These are phyloP conservation scores for Aethes cnicana DNA, from an alignment of 2,888 invertebrate genomes.

Conservation along the genomic window DNA sequence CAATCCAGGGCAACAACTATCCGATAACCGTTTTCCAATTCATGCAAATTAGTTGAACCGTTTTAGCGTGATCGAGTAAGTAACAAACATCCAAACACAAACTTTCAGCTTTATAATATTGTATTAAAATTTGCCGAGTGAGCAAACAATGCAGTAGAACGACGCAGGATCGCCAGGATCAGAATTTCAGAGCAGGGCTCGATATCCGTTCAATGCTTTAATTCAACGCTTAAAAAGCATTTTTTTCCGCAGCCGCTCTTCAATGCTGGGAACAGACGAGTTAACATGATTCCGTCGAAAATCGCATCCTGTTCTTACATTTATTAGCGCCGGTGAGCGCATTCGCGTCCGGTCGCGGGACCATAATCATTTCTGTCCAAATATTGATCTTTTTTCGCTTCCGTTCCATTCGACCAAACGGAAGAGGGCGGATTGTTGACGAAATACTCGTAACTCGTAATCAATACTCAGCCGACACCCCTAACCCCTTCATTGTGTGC, in stretches of 20 bases:
- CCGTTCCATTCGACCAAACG: conserved; percentile 61
- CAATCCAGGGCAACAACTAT: no score
- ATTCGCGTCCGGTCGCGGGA: conserved; percentile 69
- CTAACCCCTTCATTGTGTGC: conserved; percentile 49
- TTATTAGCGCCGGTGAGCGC: conserved; percentile 66
- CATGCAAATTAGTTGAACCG: no score
- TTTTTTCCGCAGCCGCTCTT: conserved; percentile 59
- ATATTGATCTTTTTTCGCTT: conserved; percentile 78
- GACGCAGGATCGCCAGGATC: conserved; percentile 42
- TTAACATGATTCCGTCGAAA: conserved; percentile 73
- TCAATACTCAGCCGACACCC: conserved; percentile 55
- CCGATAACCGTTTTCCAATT: no score
- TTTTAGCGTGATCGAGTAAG: no score
- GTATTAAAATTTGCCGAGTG: conserved; percentile 19
- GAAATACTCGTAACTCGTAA: conserved; percentile 49
- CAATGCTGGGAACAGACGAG: conserved; percentile 63
- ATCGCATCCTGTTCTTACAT: conserved; percentile 75
- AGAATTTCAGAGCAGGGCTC: conserved; percentile 52
- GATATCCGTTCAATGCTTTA: conserved; percentile 67
- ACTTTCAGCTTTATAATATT: no score
- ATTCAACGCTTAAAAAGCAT: conserved; percentile 42
- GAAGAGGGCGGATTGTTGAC: conserved; percentile 65
- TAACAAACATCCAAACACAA: no score
- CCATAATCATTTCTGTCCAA: conserved; percentile 76
- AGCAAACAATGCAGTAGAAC: conserved; percentile 43